Evolutionary conservation across 1,140 invertebrate species (phyloP).

Genomic region (Diachasmimorpha longicaudata): DNA sequence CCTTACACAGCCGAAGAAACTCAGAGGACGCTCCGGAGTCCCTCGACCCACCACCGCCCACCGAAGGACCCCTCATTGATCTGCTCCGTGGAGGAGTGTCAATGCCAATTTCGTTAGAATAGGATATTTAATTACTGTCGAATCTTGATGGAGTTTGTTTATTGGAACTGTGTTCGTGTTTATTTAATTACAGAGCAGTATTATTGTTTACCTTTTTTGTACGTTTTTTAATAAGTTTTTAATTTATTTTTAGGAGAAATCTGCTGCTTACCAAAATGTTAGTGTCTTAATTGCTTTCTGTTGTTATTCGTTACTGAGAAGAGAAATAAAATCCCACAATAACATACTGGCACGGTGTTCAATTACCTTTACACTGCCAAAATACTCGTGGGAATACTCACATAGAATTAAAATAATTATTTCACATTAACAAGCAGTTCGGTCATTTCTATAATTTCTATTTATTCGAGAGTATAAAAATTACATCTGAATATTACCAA

Average conservation of each 20-base stretch:
- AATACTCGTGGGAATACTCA: no score
- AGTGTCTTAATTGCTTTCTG: neutral
- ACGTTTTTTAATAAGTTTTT: neutral
- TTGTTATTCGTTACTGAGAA: neutral
- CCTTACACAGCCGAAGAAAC: slow-evolving; percentile 50
- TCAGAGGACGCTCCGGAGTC: slow-evolving; percentile 52
- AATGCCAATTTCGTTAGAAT: neutral
- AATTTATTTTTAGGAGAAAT: neutral
- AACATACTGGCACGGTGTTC: neutral
- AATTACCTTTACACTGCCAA: no score
- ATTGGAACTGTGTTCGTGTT: neutral
- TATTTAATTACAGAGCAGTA: slow-evolving; percentile 9
- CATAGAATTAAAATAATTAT: neutral
- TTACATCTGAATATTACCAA: neutral
- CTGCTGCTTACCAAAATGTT: neutral
- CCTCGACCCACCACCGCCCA: slow-evolving; percentile 58
- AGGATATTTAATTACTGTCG: neutral
- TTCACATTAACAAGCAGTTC: neutral
- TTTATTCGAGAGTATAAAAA: neutral
- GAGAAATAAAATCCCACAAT: neutral
- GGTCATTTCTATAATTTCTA: neutral
- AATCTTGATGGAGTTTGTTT: neutral
- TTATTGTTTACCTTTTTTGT: neutral
- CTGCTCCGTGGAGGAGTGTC: neutral
- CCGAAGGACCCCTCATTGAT: slow-evolving; percentile 48